Percentiles rank a stretch among this genome's conserved stretches.
Evolutionary conservation across 1,140 invertebrate genomes (phyloP).

Genomic region (Thrips palmi): DNA sequence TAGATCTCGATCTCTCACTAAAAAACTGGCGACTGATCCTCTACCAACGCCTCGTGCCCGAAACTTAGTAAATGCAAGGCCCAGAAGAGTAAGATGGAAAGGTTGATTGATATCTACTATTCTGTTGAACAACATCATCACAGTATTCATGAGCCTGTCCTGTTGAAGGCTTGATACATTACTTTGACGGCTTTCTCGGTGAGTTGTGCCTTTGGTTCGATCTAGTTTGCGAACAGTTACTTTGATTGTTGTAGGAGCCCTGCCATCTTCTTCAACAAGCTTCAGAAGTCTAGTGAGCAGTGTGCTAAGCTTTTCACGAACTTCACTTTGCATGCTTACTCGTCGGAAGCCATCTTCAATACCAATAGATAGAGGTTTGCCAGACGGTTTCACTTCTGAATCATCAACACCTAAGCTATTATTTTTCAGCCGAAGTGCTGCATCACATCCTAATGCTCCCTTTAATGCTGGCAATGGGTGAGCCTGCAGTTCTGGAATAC

Average conservation of each 20-base stretch:
- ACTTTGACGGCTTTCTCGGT: slow-evolving; percentile 51
- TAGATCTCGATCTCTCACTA: no score
- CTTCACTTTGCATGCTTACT: slow-evolving; percentile 46
- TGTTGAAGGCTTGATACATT: slow-evolving; percentile 45
- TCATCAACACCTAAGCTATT: slow-evolving; percentile 51
- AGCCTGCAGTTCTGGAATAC: slow-evolving; percentile 43
- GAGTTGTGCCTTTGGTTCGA: slow-evolving; percentile 32
- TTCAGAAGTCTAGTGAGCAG: slow-evolving; percentile 45
- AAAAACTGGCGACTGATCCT: no score
- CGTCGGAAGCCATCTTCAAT: slow-evolving; percentile 55
- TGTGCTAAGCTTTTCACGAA: slow-evolving; percentile 42
- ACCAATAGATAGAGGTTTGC: slow-evolving; percentile 47
- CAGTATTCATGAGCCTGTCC: slow-evolving; percentile 42
- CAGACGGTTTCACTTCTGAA: slow-evolving; percentile 43
- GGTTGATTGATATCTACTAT: slow-evolving; percentile 47
- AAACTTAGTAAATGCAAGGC: slow-evolving; percentile 60
- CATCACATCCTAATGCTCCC: slow-evolving; percentile 39
- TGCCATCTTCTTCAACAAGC: slow-evolving; percentile 51
- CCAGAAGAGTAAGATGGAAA: slow-evolving; percentile 57
- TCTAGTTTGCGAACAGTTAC: slow-evolving; percentile 50
- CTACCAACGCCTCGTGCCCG: no score
- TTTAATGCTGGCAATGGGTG: slow-evolving; percentile 33
- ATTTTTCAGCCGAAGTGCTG: slow-evolving; percentile 42
- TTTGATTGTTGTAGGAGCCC: slow-evolving; percentile 49
- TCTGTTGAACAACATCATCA: slow-evolving; percentile 55